Evolutionary conservation across 2,888 invertebrate genomes (phyloP).

Genomic region (Bimastos eiseni): DNA sequence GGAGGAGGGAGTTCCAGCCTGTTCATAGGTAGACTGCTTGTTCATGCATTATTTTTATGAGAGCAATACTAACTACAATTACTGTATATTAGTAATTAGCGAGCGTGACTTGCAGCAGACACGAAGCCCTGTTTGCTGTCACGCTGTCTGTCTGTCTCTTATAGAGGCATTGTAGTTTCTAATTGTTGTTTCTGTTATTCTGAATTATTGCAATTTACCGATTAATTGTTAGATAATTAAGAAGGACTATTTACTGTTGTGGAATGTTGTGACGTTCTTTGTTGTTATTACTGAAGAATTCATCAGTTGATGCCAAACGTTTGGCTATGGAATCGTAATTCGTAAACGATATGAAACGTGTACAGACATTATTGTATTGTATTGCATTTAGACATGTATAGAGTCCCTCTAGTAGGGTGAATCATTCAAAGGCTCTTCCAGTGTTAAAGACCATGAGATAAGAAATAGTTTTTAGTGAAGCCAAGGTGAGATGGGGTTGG

Average conservation of each 20-base stretch:
- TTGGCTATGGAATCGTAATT: not conserved
- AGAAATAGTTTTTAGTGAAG: too few relatives aligned
- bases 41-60: not conserved
- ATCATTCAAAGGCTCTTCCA: too few relatives aligned
- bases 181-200: not conserved
- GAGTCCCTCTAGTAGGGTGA: too few relatives aligned
- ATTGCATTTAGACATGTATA: too few relatives aligned
- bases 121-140: not conserved
- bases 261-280: not conserved
- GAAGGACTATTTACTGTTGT: not conserved
- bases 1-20: not conserved
- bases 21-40: not conserved
- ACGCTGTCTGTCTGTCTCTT: not conserved
- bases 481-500: too few relatives aligned
- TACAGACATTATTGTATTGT: too few relatives aligned
- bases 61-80: constrained; percentile 13
- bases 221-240: not conserved
- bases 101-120: not conserved
- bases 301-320: not conserved
- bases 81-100: not conserved
- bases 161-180: not conserved
- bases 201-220: not conserved
- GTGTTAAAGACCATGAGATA: too few relatives aligned
- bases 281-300: not conserved
- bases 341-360: not conserved